phyloP scores from a whole-genome alignment of 2,888 invertebrate genomes.

The Neoascia interrupta region DNA sequence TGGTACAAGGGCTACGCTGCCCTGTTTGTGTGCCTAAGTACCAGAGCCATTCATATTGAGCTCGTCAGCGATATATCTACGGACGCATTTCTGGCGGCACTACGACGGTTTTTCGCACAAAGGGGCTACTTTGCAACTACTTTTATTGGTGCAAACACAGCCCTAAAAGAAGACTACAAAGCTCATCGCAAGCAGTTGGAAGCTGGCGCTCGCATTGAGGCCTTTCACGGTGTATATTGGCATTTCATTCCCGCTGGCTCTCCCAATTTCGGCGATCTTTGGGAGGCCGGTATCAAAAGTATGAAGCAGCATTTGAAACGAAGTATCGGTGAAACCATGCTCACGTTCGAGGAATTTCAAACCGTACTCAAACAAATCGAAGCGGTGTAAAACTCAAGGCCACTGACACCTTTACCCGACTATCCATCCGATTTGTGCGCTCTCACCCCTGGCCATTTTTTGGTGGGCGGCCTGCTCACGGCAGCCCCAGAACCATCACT shows the following conservation, averaged over 20 bases:
- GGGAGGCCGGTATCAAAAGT: too few relatives aligned
- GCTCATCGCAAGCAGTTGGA: not conserved
- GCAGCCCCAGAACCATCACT: not conserved
- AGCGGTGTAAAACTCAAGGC: slow-evolving; percentile 9
- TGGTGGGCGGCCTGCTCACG: not conserved
- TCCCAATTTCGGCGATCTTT: too few relatives aligned
- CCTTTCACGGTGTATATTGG: not conserved
- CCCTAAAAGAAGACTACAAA: not conserved
- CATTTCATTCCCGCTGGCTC: not conserved
- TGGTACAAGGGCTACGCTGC: too few relatives aligned
- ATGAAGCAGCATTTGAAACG: too few relatives aligned
- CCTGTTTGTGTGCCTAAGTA: too few relatives aligned
- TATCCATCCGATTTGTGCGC: not conserved
- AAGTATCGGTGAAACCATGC: slow-evolving; percentile 1
- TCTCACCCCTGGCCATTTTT: too few relatives aligned
- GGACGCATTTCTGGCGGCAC: not conserved
- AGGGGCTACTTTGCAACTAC: not conserved
- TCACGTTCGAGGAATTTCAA: too few relatives aligned
- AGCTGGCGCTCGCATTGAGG: too few relatives aligned
- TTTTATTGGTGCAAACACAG: too few relatives aligned
- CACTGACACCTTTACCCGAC: not conserved
- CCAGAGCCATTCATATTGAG: too few relatives aligned
- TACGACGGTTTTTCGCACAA: not conserved
- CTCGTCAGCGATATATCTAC: not conserved
- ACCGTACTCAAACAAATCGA: too few relatives aligned